phyloP scores from a whole-genome alignment of 2,113 vertebrate species.

The Sapajus apella region DNA sequence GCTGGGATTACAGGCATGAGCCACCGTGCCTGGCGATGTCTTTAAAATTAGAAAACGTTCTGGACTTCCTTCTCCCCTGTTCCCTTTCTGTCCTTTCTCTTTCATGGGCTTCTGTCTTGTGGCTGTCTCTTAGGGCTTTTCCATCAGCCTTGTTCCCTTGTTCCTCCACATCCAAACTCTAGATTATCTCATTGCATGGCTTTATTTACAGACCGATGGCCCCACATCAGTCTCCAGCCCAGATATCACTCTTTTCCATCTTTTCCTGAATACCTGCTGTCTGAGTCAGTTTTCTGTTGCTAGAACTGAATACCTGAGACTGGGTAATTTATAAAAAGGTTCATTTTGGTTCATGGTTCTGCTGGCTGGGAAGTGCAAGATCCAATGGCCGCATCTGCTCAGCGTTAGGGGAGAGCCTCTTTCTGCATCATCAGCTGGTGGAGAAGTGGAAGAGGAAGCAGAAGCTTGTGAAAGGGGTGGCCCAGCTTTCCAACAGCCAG shows the following conservation, averaged over 20 bases:
- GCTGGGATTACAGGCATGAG: too few relatives aligned
- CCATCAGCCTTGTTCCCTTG: background rate
- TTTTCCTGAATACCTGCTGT: background rate
- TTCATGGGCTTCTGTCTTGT: background rate
- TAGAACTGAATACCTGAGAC: background rate
- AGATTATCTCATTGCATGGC: background rate
- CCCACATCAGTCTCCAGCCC: background rate
- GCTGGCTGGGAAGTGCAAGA: background rate
- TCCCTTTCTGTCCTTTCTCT: background rate
- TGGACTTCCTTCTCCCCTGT: background rate
- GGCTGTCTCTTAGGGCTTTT: background rate
- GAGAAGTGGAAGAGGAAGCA: background rate
- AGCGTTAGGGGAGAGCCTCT: background rate
- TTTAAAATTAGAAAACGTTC: background rate
- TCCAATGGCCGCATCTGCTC: accelerated
- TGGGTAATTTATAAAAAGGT: background rate
- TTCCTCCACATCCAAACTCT: background rate
- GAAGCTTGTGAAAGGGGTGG: background rate
- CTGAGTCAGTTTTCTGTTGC: background rate
- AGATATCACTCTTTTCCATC: background rate
- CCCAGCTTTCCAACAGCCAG: background rate
- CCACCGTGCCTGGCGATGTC: too few relatives aligned
- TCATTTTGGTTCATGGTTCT: background rate
- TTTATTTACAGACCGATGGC: background rate
- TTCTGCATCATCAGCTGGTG: background rate